Evolutionary conservation across 2,797 vertebrate genomes (phyloP), one percentile per base, ranked within the genome.

Genomic region (Spea hammondii): DNA sequence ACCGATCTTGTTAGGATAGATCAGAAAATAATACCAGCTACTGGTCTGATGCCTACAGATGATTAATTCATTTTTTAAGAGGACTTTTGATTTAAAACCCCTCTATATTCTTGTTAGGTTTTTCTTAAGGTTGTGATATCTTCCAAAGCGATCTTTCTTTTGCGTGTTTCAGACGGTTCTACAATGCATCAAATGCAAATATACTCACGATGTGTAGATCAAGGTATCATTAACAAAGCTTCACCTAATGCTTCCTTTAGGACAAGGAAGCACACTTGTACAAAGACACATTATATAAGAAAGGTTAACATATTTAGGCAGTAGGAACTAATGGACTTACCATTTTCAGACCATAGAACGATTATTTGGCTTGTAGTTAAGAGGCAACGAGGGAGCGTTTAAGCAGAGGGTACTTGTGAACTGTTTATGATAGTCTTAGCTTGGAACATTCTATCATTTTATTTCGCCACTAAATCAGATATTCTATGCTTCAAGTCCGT

Each of bases 391-490:
- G 89, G 89, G 89, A 90, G 84, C 83, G 77, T 89, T 91, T 90
- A 92, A 89, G 86, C 84, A 55, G 83, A 88, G 88, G 89, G 85
- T 91, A 82, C 83, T 85, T 89, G 84, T 79, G 78, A 85, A 83
- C 62, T 79, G 84, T 91, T 91, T 90, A 89, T 85, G 88, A 86
- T 84, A 84, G 86, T 85, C 88, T 88, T 87, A 88, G 85, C 85
- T 89, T 85, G 86, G 51, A 84, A 88, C 86, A 86, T 89, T 89
- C 84, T 85, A 86, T 88, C 62, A 82, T 89, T 91, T 91, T 91
- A 92, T 90, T 87, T 88, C 90, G 86, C 86, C 86, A 85, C 87
- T 89, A 90, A 89, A 88, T 86, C 84, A 85, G 86, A 83, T 85
- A 77, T 86, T 86, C 84, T 77, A 86, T 74, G 72, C 17, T 5